Evolutionary conservation across 2,113 vertebrate genomes (phyloP).

Genomic region (Zosterops pallidus): DNA sequence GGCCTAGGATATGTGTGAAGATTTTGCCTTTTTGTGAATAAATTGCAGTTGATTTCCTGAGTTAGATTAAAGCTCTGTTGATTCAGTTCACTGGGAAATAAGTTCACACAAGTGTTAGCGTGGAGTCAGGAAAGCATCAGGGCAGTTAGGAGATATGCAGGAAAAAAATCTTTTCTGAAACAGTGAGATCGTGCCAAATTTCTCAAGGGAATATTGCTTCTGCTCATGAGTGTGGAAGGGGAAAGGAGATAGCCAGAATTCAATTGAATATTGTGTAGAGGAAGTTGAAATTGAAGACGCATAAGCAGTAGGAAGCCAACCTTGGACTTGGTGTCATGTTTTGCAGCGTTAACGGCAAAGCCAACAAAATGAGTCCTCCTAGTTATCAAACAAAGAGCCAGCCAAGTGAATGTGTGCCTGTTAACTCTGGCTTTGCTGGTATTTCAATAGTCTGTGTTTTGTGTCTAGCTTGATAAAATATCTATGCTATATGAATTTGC

Average conservation of each 20-base stretch:
- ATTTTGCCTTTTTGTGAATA: not conserved
- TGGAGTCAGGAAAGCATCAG: conserved; percentile 8
- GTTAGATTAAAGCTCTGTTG: not conserved
- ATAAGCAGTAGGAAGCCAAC: conserved; percentile 53
- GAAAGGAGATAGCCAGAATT: conserved; percentile 63
- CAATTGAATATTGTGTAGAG: conserved; percentile 42
- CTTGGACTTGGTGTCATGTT: conserved; percentile 64
- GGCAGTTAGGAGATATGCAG: conserved; percentile 9
- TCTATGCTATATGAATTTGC: not conserved
- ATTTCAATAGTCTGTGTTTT: not conserved
- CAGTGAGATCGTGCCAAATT: not conserved
- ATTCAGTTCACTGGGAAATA: not conserved
- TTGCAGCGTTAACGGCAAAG: conserved; percentile 51
- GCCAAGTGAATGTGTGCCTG: not conserved
- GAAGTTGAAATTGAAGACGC: conserved; percentile 59
- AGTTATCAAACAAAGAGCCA: conserved; percentile 42
- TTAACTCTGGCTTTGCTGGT: conserved; percentile 52
- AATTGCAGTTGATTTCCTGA: not conserved
- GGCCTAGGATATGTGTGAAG: not conserved
- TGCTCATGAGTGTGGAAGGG: conserved; percentile 31
- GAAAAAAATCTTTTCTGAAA: not conserved
- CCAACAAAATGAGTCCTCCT: conserved; percentile 32
- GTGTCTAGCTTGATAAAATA: not conserved
- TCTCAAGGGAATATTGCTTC: conserved; percentile 56
- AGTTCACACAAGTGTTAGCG: not conserved